A percentile compares a stretch with the other conserved stretches of the same genome.
Conservation (phyloP, 2,888 invertebrate genomes). For the Micoletzkya japonica region DNA sequence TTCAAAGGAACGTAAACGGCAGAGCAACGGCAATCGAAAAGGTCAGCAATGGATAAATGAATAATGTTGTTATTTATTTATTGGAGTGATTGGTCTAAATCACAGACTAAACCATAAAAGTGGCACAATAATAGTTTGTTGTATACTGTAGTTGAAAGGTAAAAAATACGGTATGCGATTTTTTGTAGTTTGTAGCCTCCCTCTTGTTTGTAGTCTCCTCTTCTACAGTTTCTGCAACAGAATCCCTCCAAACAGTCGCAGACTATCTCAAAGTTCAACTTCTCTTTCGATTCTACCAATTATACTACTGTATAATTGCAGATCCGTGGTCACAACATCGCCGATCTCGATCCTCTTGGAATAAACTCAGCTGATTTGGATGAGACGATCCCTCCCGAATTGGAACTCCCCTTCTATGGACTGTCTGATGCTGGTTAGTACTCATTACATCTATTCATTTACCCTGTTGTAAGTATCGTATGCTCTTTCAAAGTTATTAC, state of each 20-base stretch:
- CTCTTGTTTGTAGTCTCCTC: too few relatives aligned
- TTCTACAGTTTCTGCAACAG: constrained; percentile 25
- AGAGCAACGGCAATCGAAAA: too few relatives aligned
- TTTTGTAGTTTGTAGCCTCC: too few relatives aligned
- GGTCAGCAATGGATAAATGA: too few relatives aligned
- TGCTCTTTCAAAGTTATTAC: not conserved
- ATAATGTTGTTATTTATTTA: too few relatives aligned
- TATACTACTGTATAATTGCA: constrained; percentile 71
- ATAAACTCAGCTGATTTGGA: constrained; percentile 81
- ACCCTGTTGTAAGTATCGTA: not conserved
- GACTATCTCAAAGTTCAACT: constrained; percentile 98
- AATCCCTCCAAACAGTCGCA: constrained; percentile 74
- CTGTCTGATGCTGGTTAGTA: constrained; percentile 73
- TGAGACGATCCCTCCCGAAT: constrained; percentile 76
- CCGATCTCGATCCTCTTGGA: constrained; percentile 95
- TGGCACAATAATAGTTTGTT: too few relatives aligned
- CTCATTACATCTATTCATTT: not conserved
- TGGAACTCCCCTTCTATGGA: constrained; percentile 91
- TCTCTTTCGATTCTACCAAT: constrained; percentile 98
- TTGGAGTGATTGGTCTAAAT: too few relatives aligned
- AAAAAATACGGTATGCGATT: too few relatives aligned
- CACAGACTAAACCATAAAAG: too few relatives aligned
- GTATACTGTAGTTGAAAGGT: too few relatives aligned
- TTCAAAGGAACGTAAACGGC: too few relatives aligned
- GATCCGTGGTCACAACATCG: constrained; percentile 98